A percentile compares a stretch with the other conserved stretches of the same genome.
Evolutionary conservation across 2,888 invertebrate genomes (phyloP).

Genomic region (Ichneumoninae sp.): DNA sequence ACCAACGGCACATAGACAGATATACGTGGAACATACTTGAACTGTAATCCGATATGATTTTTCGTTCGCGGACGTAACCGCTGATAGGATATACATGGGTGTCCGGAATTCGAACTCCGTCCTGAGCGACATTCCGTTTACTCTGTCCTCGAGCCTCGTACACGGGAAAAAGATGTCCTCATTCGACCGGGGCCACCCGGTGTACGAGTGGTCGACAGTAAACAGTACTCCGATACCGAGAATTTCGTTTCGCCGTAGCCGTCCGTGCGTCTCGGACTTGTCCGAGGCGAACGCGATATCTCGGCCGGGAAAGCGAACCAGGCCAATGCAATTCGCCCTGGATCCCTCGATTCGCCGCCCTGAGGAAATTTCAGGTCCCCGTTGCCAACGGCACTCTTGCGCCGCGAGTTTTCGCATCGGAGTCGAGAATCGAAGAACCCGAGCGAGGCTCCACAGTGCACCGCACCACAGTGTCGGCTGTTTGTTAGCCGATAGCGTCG

Average conservation of each 20-base stretch:
- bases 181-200: slow-evolving; percentile 37
- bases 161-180: slow-evolving; percentile 20
- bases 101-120: slow-evolving; percentile 6
- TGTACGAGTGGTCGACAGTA: slow-evolving; percentile 43
- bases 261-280: slow-evolving; percentile 18
- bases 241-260: slow-evolving; percentile 37
- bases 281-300: slow-evolving; percentile 31
- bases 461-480: slow-evolving; percentile 12
- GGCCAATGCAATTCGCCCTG: slow-evolving; percentile 38
- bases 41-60: neutral
- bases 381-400: slow-evolving; percentile 48
- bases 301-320: slow-evolving; percentile 23
- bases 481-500: slow-evolving; percentile 50
- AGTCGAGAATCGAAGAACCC: slow-evolving; percentile 44
- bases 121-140: slow-evolving; percentile 11
- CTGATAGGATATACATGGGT: neutral
- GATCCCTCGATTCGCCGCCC: neutral
- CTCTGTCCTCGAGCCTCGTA: neutral
- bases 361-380: slow-evolving; percentile 41
- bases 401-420: slow-evolving; percentile 37
- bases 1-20: neutral
- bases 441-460: slow-evolving; percentile 25
- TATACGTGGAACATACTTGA: neutral
- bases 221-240: slow-evolving; percentile 44
- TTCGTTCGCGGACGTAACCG: neutral